Conservation (phyloP, 2,797 vertebrate genomes). For the Schizothorax lantsangensis region DNA sequence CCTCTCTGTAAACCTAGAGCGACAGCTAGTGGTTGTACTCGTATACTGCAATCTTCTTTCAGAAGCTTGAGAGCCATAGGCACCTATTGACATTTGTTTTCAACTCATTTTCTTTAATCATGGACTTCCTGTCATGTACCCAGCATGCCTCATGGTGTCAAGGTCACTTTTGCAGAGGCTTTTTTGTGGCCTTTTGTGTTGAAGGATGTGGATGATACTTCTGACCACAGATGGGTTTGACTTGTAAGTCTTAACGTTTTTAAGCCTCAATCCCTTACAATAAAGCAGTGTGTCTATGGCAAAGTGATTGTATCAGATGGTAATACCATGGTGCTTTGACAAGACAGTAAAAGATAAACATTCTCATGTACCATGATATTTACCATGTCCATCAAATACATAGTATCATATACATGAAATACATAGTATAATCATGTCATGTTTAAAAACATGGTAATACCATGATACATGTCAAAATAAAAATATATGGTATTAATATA, state of each 20-base stretch:
- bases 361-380: not conserved
- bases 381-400: not conserved
- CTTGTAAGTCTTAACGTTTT: not conserved
- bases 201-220: not conserved
- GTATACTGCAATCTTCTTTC: conserved; percentile 28
- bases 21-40: conserved; percentile 36
- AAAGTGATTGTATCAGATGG: not conserved
- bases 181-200: not conserved
- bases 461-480: not conserved
- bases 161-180: not conserved
- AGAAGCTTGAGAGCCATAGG: not conserved
- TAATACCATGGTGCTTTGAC: not conserved
- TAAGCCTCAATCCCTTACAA: not conserved
- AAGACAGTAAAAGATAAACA: not conserved
- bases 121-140: not conserved
- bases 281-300: not conserved
- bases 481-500: not conserved
- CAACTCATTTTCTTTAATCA: not conserved
- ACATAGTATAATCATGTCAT: not conserved
- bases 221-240: not conserved
- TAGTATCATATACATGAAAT: not conserved
- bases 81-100: not conserved
- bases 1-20: conserved; percentile 21
- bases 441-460: not conserved
- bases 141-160: not conserved